Percentiles rank a stretch among this genome's conserved stretches.
Evolutionary conservation across 1,140 invertebrate genomes (phyloP).

Genomic region (Hycleus phaleratus): DNA sequence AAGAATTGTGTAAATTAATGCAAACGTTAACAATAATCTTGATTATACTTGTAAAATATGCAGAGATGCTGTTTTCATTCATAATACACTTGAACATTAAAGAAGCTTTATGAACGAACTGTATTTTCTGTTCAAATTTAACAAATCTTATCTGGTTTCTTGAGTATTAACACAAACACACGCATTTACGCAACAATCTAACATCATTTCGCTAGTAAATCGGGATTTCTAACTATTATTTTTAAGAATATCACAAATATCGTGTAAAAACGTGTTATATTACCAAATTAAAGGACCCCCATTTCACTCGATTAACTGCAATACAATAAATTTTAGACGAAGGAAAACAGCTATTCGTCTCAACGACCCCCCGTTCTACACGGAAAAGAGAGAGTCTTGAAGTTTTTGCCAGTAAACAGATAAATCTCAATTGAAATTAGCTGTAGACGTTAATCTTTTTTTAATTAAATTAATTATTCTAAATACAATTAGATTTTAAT

Average conservation of each 20-base stretch:
- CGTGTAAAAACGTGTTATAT: not conserved
- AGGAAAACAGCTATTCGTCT: conserved; percentile 9
- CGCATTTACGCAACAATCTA: too few species aligned
- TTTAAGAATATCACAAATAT: not conserved
- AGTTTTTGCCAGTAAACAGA: conserved; percentile 8
- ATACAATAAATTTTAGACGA: conserved; percentile 9
- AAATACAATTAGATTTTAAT: not conserved
- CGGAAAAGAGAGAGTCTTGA: not conserved
- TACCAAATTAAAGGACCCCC: not conserved
- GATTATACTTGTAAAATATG: not conserved
- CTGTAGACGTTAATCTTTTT: too few species aligned
- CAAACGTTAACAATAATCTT: too few species aligned
- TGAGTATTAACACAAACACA: too few species aligned
- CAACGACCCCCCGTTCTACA: not conserved
- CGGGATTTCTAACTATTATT: not conserved
- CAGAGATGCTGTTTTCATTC: not conserved
- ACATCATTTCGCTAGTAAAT: too few species aligned
- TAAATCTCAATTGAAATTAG: conserved; percentile 6
- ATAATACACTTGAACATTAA: too few species aligned
- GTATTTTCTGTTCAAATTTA: too few species aligned
- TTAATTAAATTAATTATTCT: too few species aligned
- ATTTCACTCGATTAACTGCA: conserved; percentile 4
- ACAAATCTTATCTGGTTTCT: too few species aligned
- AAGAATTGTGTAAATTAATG: too few species aligned
- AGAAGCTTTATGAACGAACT: too few species aligned